Evolutionary conservation across 2,797 vertebrate species (phyloP).

Genomic region (Xenopus petersii): DNA sequence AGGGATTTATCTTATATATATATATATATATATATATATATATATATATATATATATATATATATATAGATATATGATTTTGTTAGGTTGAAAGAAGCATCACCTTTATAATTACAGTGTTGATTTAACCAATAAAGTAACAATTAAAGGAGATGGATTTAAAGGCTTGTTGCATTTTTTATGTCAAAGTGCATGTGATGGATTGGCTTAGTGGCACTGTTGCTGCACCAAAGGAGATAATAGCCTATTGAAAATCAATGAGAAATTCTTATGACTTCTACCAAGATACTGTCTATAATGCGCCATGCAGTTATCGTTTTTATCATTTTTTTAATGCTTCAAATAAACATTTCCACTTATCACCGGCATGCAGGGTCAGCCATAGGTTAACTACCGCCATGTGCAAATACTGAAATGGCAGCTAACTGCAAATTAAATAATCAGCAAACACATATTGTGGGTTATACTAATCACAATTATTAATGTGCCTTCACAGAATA

Average conservation of each 20-base stretch:
- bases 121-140: constrained; percentile 68
- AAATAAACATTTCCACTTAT: constrained; percentile 1
- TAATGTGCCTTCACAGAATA: no score
- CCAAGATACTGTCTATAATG: background rate
- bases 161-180: constrained; percentile 6
- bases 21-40: no score
- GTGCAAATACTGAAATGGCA: background rate
- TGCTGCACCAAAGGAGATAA: background rate
- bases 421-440: no score
- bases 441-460: no score
- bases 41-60: no score
- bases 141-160: constrained; percentile 49
- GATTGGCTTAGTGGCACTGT: background rate
- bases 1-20: no score
- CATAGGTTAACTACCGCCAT: background rate
- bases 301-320: background rate
- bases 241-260: background rate
- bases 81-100: constrained; percentile 64
- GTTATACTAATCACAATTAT: no score
- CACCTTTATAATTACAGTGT: constrained; percentile 58
- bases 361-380: background rate
- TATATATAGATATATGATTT: no score
- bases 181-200: background rate
- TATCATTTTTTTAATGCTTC: background rate
- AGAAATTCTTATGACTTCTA: background rate